These are phyloP conservation scores for Erebia epiphron DNA, from an alignment of 2,888 invertebrate species.

Conservation along the genomic window DNA sequence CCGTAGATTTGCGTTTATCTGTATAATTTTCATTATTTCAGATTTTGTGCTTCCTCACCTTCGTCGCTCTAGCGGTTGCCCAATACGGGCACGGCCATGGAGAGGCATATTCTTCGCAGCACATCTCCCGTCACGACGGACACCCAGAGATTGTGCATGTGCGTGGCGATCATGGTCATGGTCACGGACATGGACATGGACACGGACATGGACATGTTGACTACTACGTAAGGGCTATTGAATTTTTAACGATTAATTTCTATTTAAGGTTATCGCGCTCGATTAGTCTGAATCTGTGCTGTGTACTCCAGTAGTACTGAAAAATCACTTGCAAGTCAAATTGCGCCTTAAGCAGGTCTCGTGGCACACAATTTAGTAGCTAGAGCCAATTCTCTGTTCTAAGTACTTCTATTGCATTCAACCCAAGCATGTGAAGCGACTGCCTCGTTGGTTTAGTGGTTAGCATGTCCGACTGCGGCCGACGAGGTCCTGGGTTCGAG, in stretches of 20 bases:
- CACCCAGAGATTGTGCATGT: slow-evolving; percentile 51
- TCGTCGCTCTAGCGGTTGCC: slow-evolving; percentile 37
- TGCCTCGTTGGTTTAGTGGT: too few species aligned
- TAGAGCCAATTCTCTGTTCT: too few species aligned
- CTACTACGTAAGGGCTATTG: slow-evolving; percentile 21
- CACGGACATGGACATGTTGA: slow-evolving; percentile 21
- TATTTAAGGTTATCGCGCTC: neutral
- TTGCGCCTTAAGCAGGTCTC: too few species aligned
- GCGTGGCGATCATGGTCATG: slow-evolving; percentile 38
- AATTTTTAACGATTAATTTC: neutral
- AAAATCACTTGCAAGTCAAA: too few species aligned
- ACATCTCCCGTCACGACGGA: slow-evolving; percentile 55
- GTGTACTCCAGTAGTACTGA: too few species aligned
- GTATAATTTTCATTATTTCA: slow-evolving; percentile 20
- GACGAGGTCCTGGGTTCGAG: too few species aligned
- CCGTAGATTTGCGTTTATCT: neutral
- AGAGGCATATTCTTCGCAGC: slow-evolving; percentile 65
- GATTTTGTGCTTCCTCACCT: slow-evolving; percentile 42
- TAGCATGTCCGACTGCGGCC: too few species aligned
- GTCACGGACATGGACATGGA: slow-evolving; percentile 18
- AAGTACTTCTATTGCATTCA: too few species aligned
- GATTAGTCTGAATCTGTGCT: too few species aligned
- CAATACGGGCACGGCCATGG: slow-evolving; percentile 50
- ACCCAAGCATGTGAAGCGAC: too few species aligned
- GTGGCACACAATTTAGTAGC: too few species aligned